These are phyloP conservation scores for Chanos chanos DNA, from an alignment of 2,797 vertebrate genomes.

Conservation along the genomic window DNA sequence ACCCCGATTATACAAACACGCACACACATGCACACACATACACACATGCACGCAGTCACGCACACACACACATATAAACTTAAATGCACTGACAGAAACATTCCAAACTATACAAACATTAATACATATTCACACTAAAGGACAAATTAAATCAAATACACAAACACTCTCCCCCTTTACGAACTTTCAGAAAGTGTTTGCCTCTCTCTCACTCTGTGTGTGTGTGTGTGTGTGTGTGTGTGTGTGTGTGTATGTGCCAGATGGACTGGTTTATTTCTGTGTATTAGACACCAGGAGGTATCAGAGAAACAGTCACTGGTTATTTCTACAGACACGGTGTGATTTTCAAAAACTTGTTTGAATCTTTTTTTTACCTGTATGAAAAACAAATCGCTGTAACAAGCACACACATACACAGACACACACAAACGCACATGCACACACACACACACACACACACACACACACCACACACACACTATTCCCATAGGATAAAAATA, in stretches of 20 bases:
- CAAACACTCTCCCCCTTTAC: background rate
- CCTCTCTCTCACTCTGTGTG: background rate
- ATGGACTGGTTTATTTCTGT: slow-evolving; percentile 10
- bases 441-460: too few relatives aligned
- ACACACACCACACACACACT: too few relatives aligned
- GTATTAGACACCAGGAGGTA: background rate
- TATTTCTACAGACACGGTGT: too few relatives aligned
- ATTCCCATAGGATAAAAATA: too few relatives aligned
- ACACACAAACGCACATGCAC: too few relatives aligned
- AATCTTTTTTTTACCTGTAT: too few relatives aligned
- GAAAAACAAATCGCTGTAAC: too few relatives aligned
- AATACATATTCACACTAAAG: background rate
- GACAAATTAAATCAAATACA: background rate
- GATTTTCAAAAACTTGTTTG: too few relatives aligned
- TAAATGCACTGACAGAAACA: background rate
- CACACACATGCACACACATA: slow-evolving; percentile 14
- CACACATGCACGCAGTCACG: background rate
- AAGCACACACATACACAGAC: background rate
- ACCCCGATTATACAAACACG: slow-evolving; percentile 6
- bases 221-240: slow-evolving; percentile 7
- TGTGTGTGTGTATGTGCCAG: slow-evolving; percentile 6
- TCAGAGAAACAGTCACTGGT: too few relatives aligned
- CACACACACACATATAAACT: background rate
- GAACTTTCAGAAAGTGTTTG: background rate
- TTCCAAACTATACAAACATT: background rate